Base-by-base conservation (phyloP, 2,113 vertebrate species). In the Gallinago jamesoni region DNA sequence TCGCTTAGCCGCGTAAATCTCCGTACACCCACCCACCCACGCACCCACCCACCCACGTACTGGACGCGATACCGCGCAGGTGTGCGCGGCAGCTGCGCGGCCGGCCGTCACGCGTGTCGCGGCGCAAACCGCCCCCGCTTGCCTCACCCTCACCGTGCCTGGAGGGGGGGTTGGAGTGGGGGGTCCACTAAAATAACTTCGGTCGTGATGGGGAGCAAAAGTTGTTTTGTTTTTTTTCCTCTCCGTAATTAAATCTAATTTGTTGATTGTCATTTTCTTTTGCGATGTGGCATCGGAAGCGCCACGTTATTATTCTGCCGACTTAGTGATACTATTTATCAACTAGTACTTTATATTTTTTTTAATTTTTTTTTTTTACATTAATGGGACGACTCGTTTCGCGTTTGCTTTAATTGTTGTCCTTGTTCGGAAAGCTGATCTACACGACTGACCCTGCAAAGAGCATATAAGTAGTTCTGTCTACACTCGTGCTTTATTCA, bases 311-410 rank as follows among this genome's bases (percentile, higher is more conserved):
- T 96, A 91, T 97, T 97, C 94, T 90, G 85, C 83, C 95, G 72
- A 94, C 93, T 95, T 97, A 93, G 96, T 95, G 96, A 96, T 96
- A 93, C 96, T 94, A 97, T 98, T 97, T 97, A 93, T 90, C 94
- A 94, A 93, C 90, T 79, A 90, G 81, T 94, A 87, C 85, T 93
- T 96, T 96, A 89, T 96, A 92, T 19, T 45, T 92, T 96, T 62
- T 95, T 43, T 43, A 14, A 45, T 19, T 45, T 47, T 20, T 20
- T 47, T 47, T 15, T 14, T 15, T 96, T 91, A 67, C 86, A 74
- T 93, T 94, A 93, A 91, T 74, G 80, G 48, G 81, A 90, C 94
- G 31, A 87, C 64, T 92, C 93, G 94, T 97, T 97, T 96, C n/a
- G 85, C 20, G 20, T 93, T 97, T 93, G 81, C 79, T 97, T 95